phyloP scores from a whole-genome alignment of 2,113 vertebrate genomes.

The Hydrolagus affinis region DNA sequence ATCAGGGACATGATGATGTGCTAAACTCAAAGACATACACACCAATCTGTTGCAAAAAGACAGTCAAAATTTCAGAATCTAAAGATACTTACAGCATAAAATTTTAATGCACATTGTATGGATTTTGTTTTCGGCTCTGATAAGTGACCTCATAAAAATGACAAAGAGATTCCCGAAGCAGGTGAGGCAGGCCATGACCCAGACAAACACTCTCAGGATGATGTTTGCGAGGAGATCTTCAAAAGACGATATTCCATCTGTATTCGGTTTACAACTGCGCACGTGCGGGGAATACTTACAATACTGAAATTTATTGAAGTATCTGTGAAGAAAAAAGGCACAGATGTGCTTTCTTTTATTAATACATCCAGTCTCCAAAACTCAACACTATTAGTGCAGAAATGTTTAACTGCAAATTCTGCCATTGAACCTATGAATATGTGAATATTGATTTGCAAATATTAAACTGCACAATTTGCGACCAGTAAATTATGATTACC shows the following conservation, averaged over 20 bases:
- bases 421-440: conserved; percentile 37
- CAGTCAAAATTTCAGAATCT: neutral
- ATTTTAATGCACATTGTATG: conserved; percentile 73
- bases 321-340: conserved; percentile 50
- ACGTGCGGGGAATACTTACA: conserved; percentile 70
- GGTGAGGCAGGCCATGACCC: conserved; percentile 73
- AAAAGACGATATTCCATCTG: conserved; percentile 71
- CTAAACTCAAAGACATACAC: neutral
- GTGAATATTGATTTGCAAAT: conserved; percentile 41
- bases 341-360: neutral
- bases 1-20: neutral
- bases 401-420: conserved; percentile 36
- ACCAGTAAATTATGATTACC: conserved; percentile 39
- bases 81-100: conserved; percentile 60
- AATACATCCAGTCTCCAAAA: neutral
- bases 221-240: conserved; percentile 70
- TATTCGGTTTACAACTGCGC: conserved; percentile 66
- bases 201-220: conserved; percentile 70
- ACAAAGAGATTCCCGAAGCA: conserved; percentile 75
- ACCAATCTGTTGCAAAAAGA: neutral
- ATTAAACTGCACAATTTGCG: conserved; percentile 41
- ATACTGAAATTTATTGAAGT: conserved; percentile 72
- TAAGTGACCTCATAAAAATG: conserved; percentile 70
- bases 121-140: conserved; percentile 68
- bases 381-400: neutral